Evolutionary conservation across 2,888 invertebrate species (phyloP), one percentile per base, ranked within the genome.

Genomic region (Phasia obesa): DNA sequence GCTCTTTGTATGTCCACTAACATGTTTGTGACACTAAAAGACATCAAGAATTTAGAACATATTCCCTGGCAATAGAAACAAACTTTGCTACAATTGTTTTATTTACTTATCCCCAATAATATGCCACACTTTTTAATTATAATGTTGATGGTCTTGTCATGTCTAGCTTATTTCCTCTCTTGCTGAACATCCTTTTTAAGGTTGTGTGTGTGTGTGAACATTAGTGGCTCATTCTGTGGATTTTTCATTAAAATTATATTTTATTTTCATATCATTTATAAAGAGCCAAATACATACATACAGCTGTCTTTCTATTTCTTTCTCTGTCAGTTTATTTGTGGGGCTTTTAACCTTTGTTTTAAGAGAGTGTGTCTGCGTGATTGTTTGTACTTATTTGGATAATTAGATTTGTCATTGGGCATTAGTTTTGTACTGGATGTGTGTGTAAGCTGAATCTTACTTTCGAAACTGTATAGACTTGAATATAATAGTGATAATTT

Each of bases 341-440:
- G 38, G 19, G 2, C 0, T 1, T 17, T 9, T 38, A 19, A 25
- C n/a, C 17, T 23, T 11, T 15, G 11, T 7, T 35, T 7, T 35
- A 11, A 35, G 35, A 11, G 35, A 35, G 23, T 9, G n/a, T 11
- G 21, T 31, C 3, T 47, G 17, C 44, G 1, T 53, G 17, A 0
- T 6, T 53, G 1, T 47, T 4, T 44, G 23, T 23, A 9, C 42
- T 13, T 73, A 55, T 75, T 75, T 65, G 47, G 62, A 75, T 76
- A 79, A 83, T 79, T 83, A 79, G 71, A 83, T 83, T 83, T 83
- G 75, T 67, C 83, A 83, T 75, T 83, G 75, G 71, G 71, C 79
- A 79, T 83, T 79, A 79, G 60, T 74, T 74, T 49, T 67, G n/a
- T 51, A n/a, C 35, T 67, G 49, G 42, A 64, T 71, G 53, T 19